phyloP scores from a whole-genome alignment of 2,113 vertebrate genomes.

The Heloderma charlesbogerti region DNA sequence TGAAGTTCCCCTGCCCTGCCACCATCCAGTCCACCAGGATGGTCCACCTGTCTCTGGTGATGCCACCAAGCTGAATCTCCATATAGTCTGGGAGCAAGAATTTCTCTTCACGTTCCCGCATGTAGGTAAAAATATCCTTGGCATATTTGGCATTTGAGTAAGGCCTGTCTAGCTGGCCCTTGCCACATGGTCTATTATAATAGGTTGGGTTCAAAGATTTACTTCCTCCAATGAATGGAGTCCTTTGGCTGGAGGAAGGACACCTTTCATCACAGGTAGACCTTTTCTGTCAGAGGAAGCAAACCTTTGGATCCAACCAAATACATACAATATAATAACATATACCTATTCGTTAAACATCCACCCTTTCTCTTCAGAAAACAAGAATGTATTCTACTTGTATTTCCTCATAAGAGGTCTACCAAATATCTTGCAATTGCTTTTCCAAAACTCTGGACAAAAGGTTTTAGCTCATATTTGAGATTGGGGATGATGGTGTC shows the following conservation, averaged over 20 bases:
- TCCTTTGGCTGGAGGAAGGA: no score
- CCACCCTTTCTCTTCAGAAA: not conserved
- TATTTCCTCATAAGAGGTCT: not conserved
- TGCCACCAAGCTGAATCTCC: slow-evolving; percentile 83
- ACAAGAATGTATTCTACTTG: not conserved
- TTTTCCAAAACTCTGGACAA: not conserved
- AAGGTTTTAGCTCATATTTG: not conserved
- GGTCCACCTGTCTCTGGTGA: slow-evolving; percentile 88
- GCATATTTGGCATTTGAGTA: no score
- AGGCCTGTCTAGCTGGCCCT: no score
- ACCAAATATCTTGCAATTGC: not conserved
- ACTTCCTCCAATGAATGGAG: no score
- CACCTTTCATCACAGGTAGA: no score
- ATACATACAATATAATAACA: no score
- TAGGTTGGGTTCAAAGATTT: no score
- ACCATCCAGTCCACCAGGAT: slow-evolving; percentile 96
- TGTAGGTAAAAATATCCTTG: no score
- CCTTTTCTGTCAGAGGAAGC: no score
- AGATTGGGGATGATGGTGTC: not conserved
- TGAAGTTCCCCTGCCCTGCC: slow-evolving; percentile 82
- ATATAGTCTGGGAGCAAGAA: slow-evolving; percentile 88
- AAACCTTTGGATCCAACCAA: no score
- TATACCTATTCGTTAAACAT: not conserved
- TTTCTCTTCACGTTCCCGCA: slow-evolving; percentile 77
- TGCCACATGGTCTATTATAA: no score